Evolutionary conservation across 2,888 invertebrate genomes (phyloP).

Genomic region (Oscheius sp.): DNA sequence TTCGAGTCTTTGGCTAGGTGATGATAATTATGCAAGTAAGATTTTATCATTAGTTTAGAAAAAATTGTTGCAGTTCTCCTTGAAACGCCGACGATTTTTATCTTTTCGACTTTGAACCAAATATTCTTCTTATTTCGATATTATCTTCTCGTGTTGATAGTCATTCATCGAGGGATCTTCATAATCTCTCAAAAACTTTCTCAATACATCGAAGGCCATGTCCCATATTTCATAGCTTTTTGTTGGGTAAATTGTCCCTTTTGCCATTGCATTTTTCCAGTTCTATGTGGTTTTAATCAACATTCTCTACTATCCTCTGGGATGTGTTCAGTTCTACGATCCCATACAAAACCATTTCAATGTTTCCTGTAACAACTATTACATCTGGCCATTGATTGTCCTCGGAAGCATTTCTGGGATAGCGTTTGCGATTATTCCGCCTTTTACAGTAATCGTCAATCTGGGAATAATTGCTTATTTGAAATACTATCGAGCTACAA

Average conservation of each 20-base stretch:
- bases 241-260: neutral
- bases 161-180: neutral
- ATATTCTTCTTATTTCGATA: constrained; percentile 2
- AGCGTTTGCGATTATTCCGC: neutral
- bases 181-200: neutral
- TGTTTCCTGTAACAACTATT: neutral
- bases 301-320: neutral
- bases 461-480: neutral
- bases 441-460: neutral
- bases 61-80: neutral
- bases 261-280: too few species aligned
- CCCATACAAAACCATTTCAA: neutral
- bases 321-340: neutral
- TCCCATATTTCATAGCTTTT: neutral
- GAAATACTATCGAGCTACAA: neutral
- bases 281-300: neutral
- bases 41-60: neutral
- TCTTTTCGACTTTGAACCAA: neutral
- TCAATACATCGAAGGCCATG: neutral
- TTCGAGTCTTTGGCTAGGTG: neutral
- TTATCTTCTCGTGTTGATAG: neutral
- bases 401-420: neutral
- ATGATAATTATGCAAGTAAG: neutral
- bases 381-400: neutral
- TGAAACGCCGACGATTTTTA: neutral